phyloP scores from a whole-genome alignment of 2,888 invertebrate species.

The Rhaphigaster nebulosa region DNA sequence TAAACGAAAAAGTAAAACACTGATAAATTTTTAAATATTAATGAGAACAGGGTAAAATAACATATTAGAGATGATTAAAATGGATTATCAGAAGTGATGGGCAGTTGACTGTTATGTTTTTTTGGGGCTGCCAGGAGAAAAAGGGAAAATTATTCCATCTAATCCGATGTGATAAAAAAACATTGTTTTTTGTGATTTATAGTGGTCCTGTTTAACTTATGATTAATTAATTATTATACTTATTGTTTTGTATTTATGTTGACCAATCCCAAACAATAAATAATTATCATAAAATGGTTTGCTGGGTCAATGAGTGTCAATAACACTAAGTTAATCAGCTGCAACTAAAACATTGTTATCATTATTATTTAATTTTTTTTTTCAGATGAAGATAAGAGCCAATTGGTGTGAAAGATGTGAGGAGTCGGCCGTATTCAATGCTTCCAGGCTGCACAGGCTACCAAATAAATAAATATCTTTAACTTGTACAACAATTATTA shows the following conservation, averaged over 20 bases:
- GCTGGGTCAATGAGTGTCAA: background rate
- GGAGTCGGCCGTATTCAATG: background rate
- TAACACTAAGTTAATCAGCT: background rate
- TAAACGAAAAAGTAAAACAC: background rate
- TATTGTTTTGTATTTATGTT: background rate
- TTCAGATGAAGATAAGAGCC: background rate
- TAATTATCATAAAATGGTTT: background rate
- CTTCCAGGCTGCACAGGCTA: conserved; percentile 2
- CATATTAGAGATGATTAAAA: no score
- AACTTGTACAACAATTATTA: background rate
- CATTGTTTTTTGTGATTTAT: no score
- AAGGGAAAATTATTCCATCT: no score
- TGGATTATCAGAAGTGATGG: no score
- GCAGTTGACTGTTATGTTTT: background rate
- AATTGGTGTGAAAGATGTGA: background rate
- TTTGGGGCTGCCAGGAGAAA: no score
- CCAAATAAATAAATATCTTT: conserved; percentile 13
- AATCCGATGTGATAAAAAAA: no score
- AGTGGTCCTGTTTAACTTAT: no score
- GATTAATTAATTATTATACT: background rate
- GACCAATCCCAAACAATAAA: background rate
- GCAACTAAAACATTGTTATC: background rate
- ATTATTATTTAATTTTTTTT: background rate
- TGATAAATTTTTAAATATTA: no score
- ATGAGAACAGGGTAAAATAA: no score